phyloP scores from a whole-genome alignment of 2,888 invertebrate genomes.

The Anodontia alba region DNA sequence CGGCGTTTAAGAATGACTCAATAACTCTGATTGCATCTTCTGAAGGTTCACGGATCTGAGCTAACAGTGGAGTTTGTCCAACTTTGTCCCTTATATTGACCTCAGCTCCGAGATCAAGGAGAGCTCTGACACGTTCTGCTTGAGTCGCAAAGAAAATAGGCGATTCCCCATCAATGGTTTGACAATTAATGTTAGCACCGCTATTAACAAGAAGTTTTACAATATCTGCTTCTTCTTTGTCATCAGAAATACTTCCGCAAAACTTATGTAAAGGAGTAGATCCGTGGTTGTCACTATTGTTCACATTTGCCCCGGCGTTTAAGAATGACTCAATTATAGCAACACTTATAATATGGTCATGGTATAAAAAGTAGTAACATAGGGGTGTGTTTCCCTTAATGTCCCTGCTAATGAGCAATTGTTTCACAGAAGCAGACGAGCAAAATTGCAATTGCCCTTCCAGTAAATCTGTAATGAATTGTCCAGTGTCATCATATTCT shows the following conservation, averaged over 20 bases:
- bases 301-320: not conserved
- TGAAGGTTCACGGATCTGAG: constrained; percentile 36
- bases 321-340: constrained; percentile 13
- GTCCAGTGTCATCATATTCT: too few species aligned
- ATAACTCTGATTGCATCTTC: constrained; percentile 32
- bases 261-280: constrained; percentile 31
- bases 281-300: constrained; percentile 7
- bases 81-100: constrained; percentile 26
- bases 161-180: constrained; percentile 8
- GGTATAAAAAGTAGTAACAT: too few species aligned
- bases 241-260: too few species aligned
- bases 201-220: constrained; percentile 18
- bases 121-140: not conserved
- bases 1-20: not conserved
- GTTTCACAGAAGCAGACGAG: too few species aligned
- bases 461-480: too few species aligned
- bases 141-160: constrained; percentile 25
- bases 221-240: constrained; percentile 9
- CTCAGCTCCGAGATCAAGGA: constrained; percentile 27
- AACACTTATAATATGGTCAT: too few species aligned
- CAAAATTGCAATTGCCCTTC: too few species aligned
- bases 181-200: constrained; percentile 1
- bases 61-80: constrained; percentile 35
- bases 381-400: too few species aligned
- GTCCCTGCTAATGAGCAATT: too few species aligned